A percentile compares a stretch with the other conserved stretches of the same genome.
Conservation (phyloP, 2,888 invertebrate genomes). For the Nyleta sp. region DNA sequence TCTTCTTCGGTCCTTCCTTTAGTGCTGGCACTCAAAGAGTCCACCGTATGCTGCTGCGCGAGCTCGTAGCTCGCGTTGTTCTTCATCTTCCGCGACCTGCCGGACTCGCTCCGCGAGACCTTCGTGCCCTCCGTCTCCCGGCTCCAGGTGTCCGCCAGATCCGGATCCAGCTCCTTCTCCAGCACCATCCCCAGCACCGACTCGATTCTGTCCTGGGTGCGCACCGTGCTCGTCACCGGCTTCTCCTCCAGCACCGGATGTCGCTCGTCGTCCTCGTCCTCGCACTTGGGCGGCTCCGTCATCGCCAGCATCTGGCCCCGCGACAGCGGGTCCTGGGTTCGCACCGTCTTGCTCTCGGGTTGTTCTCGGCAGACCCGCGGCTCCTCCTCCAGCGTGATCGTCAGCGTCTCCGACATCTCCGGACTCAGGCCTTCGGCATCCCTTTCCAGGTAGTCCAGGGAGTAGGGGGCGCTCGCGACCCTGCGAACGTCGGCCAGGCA, state of each 20-base stretch:
- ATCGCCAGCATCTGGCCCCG: conserved; percentile 55
- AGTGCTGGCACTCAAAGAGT: no score
- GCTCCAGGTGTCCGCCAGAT: conserved; percentile 74
- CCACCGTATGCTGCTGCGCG: conserved; percentile 77
- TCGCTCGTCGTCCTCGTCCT: conserved; percentile 63
- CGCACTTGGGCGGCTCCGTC: conserved; percentile 50
- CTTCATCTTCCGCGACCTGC: conserved; percentile 70
- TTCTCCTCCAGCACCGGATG: conserved; percentile 65
- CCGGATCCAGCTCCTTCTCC: conserved; percentile 77
- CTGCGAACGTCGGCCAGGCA: conserved; percentile 79
- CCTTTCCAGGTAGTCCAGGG: conserved; percentile 85
- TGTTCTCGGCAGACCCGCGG: conserved; percentile 35
- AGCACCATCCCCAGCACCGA: conserved; percentile 76
- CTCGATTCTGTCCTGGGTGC: conserved; percentile 78
- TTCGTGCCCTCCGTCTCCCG: conserved; percentile 72
- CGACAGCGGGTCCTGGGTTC: conserved; percentile 72
- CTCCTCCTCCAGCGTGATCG: conserved; percentile 62
- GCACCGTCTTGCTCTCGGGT: conserved; percentile 66
- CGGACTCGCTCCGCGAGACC: conserved; percentile 58
- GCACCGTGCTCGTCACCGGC: conserved; percentile 75
- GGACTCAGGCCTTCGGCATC: conserved; percentile 24
- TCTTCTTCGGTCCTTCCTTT: no score
- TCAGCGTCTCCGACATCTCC: conserved; percentile 67
- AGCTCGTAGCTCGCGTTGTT: conserved; percentile 81
- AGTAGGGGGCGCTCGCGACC: conserved; percentile 86